Base-by-base conservation (phyloP, 2,113 vertebrate genomes). In the Columbina picui region DNA sequence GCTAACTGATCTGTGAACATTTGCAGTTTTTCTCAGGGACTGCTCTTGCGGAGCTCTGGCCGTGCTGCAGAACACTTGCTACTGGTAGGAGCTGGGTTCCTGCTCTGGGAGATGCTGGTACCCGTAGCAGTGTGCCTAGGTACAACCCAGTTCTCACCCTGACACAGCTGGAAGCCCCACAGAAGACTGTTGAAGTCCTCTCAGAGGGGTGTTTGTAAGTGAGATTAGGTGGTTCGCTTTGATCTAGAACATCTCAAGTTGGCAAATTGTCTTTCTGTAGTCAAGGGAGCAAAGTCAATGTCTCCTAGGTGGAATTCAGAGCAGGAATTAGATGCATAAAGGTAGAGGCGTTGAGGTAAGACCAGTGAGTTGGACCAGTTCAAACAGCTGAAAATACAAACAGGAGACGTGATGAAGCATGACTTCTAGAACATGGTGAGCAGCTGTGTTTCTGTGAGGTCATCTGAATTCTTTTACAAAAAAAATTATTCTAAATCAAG, bases 331-430 rank as follows among this genome's bases (percentile, higher is more conserved):
- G 29, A 2, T 9, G 36, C 0, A 2, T 12, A 4, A 39, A 4
- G 29, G 36, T 4, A 9, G 41, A n/a, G 14, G 47, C 2, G 2
- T 2, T n/a, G 43, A 50, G 81, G 60, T 38, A 34, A 10, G 29
- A 14, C 14, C 34, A 22, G 65, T 2, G 18, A 23, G 29, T 1
- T 27, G 59, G 13, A 5, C 21, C 27, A 1, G 61, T 12, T 1
- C 2, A 26, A 5, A 4, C 18, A 45, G 41, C 2, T 36, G 25
- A 3, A 1, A 20, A 1, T 21, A 1, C 0, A 6, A 30, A 5
- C 41, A n/a, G 50, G n/a, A 50, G 41, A 9, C 0, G 2, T 12
- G 30, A 1, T 15, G 1, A 8, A 14, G 1, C 7, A 2, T 4
- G 55, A 2, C n/a, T 39, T 19, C 1, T 12, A 10, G 26, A 14